Evolutionary conservation across 2,888 invertebrate genomes (phyloP).

Genomic region (Dynastes maya): DNA sequence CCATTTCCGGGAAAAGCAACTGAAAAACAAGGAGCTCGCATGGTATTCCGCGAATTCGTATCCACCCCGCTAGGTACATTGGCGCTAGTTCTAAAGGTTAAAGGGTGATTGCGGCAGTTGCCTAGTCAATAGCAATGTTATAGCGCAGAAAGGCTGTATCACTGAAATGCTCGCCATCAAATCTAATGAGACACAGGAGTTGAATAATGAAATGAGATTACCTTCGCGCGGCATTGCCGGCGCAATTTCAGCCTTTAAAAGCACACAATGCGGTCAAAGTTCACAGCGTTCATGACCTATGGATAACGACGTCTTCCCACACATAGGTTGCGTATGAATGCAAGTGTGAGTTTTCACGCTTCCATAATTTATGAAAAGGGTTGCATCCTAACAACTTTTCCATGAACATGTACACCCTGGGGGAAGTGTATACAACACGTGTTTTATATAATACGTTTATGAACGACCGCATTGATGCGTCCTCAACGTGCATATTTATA

Average conservation of each 20-base stretch:
- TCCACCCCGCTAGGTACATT: background rate
- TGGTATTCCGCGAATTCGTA: background rate
- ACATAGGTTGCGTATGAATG: constrained; percentile 29
- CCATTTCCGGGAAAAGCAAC: background rate
- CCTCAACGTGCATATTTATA: constrained; percentile 7
- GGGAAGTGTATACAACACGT: background rate
- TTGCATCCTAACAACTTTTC: constrained; percentile 2
- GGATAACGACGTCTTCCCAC: constrained; percentile 40
- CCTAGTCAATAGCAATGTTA: constrained; percentile 2
- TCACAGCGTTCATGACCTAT: constrained; percentile 53
- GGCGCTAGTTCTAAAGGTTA: constrained; percentile 49
- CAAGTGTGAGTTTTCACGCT: constrained; percentile 32
- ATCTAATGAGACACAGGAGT: constrained; percentile 10
- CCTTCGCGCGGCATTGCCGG: constrained; percentile 16
- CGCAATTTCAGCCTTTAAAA: constrained; percentile 20
- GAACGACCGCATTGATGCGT: background rate
- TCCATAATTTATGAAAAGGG: constrained; percentile 16
- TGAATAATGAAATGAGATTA: constrained; percentile 37
- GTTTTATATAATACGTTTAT: constrained; percentile 13
- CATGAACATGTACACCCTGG: background rate
- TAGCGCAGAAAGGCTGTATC: constrained; percentile 16
- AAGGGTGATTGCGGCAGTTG: constrained; percentile 50
- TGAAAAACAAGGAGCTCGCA: background rate
- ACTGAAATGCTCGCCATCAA: constrained; percentile 1
- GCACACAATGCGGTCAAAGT: constrained; percentile 53